Percentiles rank a stretch among this genome's conserved stretches.
These are phyloP conservation scores for Hephaestus fuliginosus DNA, from an alignment of 2,797 vertebrate genomes.

Conservation along the genomic window DNA sequence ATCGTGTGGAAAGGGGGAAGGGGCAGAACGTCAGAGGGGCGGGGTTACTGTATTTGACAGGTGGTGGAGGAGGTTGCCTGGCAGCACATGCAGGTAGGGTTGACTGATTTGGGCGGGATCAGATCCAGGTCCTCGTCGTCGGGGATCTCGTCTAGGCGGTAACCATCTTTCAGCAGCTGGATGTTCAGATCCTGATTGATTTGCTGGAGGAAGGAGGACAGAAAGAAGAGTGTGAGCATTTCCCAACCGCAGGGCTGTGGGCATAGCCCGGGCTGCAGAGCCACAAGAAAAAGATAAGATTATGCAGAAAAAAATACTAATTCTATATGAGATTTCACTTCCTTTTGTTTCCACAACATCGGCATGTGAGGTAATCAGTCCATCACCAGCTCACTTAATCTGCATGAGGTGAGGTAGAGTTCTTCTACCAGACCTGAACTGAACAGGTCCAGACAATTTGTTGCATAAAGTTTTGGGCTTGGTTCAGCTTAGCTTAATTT, in stretches of 20 bases:
- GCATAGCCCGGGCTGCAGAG: background rate
- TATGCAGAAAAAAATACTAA: background rate
- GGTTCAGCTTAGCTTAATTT: background rate
- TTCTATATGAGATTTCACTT: background rate
- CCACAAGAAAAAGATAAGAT: background rate
- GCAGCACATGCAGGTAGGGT: constrained; percentile 99
- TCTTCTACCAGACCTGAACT: background rate
- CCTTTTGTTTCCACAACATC: background rate
- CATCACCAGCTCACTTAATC: background rate
- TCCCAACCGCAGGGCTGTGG: background rate
- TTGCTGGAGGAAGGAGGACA: constrained; percentile 86
- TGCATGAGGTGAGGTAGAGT: background rate
- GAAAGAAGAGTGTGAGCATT: constrained; percentile 1
- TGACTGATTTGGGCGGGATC: constrained; percentile 96
- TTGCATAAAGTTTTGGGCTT: background rate
- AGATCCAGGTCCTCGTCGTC: constrained; percentile 97
- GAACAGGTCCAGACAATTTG: background rate
- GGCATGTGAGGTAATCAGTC: background rate
- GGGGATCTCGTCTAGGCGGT: constrained; percentile 96
- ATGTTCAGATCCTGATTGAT: constrained; percentile 99
- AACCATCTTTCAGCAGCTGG: constrained; percentile 97
- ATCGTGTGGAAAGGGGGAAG: constrained; percentile 44
- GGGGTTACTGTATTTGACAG: constrained; percentile 96
- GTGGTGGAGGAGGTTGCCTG: constrained; percentile 96
- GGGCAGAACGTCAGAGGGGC: constrained; percentile 26